Base-by-base conservation (phyloP, 2,113 vertebrate species). In the Melanocharis versteri region DNA sequence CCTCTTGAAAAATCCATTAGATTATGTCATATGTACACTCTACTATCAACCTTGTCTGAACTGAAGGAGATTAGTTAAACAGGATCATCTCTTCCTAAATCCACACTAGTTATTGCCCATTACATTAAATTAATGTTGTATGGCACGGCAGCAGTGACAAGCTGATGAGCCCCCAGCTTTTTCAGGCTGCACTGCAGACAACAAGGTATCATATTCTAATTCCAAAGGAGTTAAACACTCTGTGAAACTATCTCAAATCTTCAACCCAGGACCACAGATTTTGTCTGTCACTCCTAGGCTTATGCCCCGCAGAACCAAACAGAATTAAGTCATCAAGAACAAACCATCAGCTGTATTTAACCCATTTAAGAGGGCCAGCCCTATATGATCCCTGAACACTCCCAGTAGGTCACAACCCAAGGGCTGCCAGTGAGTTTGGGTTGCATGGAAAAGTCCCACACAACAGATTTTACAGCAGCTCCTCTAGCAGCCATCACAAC, bases 1-100 rank as follows among this genome's bases (percentile, higher is more conserved):
- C 81, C 81, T 96, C 95, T 87, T 94, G 90, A 91, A 96, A 96
- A 96, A 92, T 69, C 83, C 90, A 89, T 90, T 93, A 93, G 93
- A 92, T 90, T 92, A 91, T 93, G 94, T 92, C 93, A 62, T 83
- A 61, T 47, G 62, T 76, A 90, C 86, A 68, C 39, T 86, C 76
- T 79, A 75, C 62, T 94, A 95, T 18, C 93, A 93, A 73, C 85
- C 93, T 60, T 51, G 85, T 92, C 87, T 96, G 95, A 89, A 91
- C 62, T 37, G 33, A 86, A 80, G 87, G 69, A 93, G 95, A 91
- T 96, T 92, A 92, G 91, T 92, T 87, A 87, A 94, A 87, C 80
- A 92, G 96, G 90, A 95, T 90, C 5, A 23, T 80, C 88, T 94
- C 51, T 51, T 61, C 31, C 57, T 93, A 93, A 96, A 94, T 89